Conservation (phyloP, 2,888 invertebrate species). For the Pollenia angustigena region DNA sequence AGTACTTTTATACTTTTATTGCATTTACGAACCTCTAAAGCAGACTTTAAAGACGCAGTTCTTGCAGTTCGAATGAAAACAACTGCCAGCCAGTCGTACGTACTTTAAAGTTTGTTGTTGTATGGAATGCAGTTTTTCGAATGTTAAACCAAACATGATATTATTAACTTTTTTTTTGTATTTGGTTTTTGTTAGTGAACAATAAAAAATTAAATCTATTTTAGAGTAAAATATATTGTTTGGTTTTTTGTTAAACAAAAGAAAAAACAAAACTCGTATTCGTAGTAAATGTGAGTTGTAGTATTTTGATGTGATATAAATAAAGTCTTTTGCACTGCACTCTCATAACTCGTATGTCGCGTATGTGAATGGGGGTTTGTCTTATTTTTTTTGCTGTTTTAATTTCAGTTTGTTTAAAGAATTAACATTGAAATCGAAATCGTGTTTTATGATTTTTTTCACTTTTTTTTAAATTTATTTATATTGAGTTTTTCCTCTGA, state of each 20-base stretch:
- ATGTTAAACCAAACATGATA: slow-evolving; percentile 68
- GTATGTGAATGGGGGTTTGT: slow-evolving; percentile 28
- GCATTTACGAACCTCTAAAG: neutral
- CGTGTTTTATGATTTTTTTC: slow-evolving; percentile 46
- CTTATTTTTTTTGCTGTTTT: neutral
- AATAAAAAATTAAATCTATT: slow-evolving; percentile 31
- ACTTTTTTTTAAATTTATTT: neutral
- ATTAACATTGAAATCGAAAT: slow-evolving; percentile 67
- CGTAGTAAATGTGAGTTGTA: slow-evolving; percentile 19
- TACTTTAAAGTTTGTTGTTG: slow-evolving; percentile 42
- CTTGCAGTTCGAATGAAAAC: neutral
- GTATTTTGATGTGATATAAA: slow-evolving; percentile 6
- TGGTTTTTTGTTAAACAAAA: neutral
- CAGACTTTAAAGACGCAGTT: slow-evolving; percentile 5
- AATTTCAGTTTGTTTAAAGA: slow-evolving; percentile 53
- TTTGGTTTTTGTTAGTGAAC: neutral
- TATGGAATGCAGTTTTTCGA: slow-evolving; percentile 72
- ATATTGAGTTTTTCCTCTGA: slow-evolving; percentile 13
- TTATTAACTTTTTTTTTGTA: slow-evolving; percentile 34
- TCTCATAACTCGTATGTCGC: neutral
- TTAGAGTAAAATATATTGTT: slow-evolving; percentile 13
- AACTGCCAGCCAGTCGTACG: slow-evolving; percentile 23
- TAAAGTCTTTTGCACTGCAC: neutral
- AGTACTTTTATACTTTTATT: neutral
- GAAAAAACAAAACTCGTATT: neutral